Percentiles rank a stretch among this genome's conserved stretches.
Conservation (phyloP, 2,113 vertebrate genomes). For the Mormyrus iriodes region DNA sequence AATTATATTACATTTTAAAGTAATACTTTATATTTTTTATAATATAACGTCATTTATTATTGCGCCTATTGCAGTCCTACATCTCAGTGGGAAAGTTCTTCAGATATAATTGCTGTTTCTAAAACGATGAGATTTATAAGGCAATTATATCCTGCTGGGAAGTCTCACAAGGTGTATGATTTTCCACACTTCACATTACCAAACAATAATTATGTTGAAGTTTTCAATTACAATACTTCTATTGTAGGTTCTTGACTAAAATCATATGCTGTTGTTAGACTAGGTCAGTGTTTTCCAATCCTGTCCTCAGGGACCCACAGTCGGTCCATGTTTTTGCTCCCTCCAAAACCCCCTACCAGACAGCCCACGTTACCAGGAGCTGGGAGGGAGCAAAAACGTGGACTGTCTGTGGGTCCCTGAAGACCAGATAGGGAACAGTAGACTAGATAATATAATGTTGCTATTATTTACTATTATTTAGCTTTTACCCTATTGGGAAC, state of each 20-base stretch:
- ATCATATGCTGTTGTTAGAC: constrained; percentile 70
- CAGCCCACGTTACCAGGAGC: not conserved
- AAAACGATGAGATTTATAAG: constrained; percentile 53
- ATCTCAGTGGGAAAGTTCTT: constrained; percentile 6
- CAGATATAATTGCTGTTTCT: constrained; percentile 28
- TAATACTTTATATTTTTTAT: too few relatives aligned
- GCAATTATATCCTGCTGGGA: constrained; percentile 47
- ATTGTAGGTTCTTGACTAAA: constrained; percentile 65
- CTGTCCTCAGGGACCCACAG: not conserved
- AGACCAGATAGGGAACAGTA: constrained; percentile 38
- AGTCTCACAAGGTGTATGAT: constrained; percentile 55
- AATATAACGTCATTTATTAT: not conserved
- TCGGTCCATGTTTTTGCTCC: not conserved
- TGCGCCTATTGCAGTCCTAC: not conserved
- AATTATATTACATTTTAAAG: too few relatives aligned
- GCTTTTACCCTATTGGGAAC: not conserved
- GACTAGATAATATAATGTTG: constrained; percentile 68
- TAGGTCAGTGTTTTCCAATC: constrained; percentile 31
- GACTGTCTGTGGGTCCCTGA: too few relatives aligned
- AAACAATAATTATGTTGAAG: constrained; percentile 67
- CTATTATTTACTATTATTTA: constrained; percentile 48
- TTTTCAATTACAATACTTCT: constrained; percentile 68
- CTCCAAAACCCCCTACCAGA: not conserved
- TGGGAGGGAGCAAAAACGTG: too few relatives aligned
- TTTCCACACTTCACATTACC: constrained; percentile 54